Percentiles rank a stretch among this genome's conserved stretches.
These are phyloP conservation scores for Argopecten irradians DNA, from an alignment of 1,140 invertebrate species.

Conservation along the genomic window DNA sequence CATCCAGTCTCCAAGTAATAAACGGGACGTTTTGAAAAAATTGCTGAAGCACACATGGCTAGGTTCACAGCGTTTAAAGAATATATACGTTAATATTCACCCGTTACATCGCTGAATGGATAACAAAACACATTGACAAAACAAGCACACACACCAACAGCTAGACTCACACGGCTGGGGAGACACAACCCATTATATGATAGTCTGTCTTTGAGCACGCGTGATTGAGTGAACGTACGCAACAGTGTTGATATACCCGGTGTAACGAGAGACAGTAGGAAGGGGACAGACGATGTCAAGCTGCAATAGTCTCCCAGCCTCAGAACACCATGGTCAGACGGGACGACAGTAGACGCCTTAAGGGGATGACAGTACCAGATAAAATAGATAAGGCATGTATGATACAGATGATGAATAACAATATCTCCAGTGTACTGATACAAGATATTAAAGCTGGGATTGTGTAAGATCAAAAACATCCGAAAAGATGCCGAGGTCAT, in stretches of 20 bases:
- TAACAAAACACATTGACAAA: neutral
- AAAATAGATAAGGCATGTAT: neutral
- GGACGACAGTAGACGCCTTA: neutral
- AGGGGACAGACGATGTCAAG: neutral
- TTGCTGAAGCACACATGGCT: neutral
- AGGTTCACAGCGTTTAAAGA: neutral
- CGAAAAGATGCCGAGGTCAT: conserved; percentile 75
- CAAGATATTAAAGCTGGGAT: neutral
- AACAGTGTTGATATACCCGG: neutral
- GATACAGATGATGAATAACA: conserved; percentile 9
- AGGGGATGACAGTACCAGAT: neutral
- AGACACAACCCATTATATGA: conserved; percentile 2
- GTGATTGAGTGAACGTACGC: neutral
- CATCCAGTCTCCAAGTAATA: conserved; percentile 4
- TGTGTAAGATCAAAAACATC: neutral
- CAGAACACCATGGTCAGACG: neutral
- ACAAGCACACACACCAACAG: neutral
- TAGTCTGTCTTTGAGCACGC: neutral
- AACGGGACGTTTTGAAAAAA: conserved; percentile 16
- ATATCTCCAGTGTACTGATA: neutral
- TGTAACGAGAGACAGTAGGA: neutral
- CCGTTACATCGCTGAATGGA: neutral
- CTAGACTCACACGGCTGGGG: neutral
- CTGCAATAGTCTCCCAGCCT: neutral
- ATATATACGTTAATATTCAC: neutral